Evolutionary conservation across 2,797 vertebrate species (phyloP), one percentile per base, ranked within the genome.

Genomic region (Momotus momota): DNA sequence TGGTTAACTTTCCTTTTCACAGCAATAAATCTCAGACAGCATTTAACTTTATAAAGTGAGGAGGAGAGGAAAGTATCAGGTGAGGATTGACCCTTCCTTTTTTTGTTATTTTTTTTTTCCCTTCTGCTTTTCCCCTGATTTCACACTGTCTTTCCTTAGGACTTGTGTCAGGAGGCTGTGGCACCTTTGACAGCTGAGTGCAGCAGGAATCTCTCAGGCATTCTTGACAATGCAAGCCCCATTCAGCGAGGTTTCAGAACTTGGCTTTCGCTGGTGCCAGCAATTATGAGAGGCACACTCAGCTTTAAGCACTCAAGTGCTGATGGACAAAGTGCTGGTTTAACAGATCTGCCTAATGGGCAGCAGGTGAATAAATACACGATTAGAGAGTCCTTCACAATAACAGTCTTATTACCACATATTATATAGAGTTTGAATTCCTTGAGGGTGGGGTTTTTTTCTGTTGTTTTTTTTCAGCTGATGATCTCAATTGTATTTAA

Each of bases 321-420:
- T 98, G 98, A 98, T 97, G 95, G 98, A 98, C 97, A 96, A 97
- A 98, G 96, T 97, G 94, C 95, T 97, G 58, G 66, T 97, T 94
- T 97, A 97, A 97, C 96, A 93, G 94, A 96, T 97, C 96, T 96
- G 87, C 82, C 84, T 97, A 97, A 97, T 97, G 95, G 94, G 94
- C 93, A 97, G 95, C 98, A 98, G 98, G 97, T 98, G 97, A 97
- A 96, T 96, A 98, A 98, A 98, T 97, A 98, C 66, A 62, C 74
- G 43, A 95, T 97, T 96, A 96, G 86, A 51, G 92, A 81, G 67
- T 90, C 95, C 95, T 96, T 96, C 96, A 93, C 90, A 94, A 77
- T 73, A 96, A 97, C 95, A 94, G 91, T 93, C 94, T 97, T 96
- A 95, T 96, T 97, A 97, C 95, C 89, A 84, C 88, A 7, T 94